These are phyloP conservation scores for Brachyrhaphis roseni DNA, from an alignment of 2,797 vertebrate genomes.

Conservation along the genomic window DNA sequence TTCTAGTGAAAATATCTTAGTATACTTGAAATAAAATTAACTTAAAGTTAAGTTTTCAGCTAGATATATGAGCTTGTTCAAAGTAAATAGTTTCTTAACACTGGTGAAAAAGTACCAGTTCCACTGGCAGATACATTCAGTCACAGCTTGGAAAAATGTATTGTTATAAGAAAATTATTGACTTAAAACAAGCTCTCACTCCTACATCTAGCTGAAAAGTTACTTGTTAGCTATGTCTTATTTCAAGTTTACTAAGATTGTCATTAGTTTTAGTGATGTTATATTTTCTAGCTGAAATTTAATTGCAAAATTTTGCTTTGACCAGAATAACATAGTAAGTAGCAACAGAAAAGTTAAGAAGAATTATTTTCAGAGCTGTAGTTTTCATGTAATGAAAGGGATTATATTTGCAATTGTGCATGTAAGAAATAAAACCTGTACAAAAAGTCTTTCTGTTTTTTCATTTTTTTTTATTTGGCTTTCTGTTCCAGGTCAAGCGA, in stretches of 20 bases:
- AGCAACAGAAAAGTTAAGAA: background rate
- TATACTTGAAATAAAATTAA: too few relatives aligned
- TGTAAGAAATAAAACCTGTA: background rate
- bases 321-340: background rate
- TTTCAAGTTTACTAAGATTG: background rate
- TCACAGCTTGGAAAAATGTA: too few relatives aligned
- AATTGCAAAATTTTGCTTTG: background rate
- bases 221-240: too few relatives aligned
- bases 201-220: too few relatives aligned
- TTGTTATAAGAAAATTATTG: too few relatives aligned
- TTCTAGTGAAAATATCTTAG: too few relatives aligned
- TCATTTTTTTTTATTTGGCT: background rate
- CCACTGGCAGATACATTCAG: too few relatives aligned
- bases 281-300: background rate
- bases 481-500: constrained; percentile 85
- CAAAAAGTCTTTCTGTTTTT: background rate
- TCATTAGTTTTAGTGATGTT: background rate
- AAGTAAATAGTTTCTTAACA: too few relatives aligned
- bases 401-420: background rate
- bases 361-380: background rate
- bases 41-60: too few relatives aligned
- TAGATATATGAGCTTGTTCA: too few relatives aligned
- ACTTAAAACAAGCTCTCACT: too few relatives aligned
- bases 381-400: background rate
- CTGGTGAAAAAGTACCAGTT: too few relatives aligned